phyloP scores from a whole-genome alignment of 2,888 invertebrate genomes.

The Euphydryas editha region DNA sequence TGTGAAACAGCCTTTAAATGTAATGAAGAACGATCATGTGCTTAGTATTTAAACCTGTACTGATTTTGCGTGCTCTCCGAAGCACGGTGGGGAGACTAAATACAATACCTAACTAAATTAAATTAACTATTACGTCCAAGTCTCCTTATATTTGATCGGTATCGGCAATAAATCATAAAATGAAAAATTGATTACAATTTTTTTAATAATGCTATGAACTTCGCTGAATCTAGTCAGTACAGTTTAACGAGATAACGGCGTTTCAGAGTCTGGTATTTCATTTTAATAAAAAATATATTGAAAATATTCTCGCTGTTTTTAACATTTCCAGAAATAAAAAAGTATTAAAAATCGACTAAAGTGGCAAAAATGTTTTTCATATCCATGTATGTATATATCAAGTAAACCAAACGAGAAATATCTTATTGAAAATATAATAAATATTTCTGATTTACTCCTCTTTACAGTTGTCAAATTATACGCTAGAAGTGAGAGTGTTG shows the following conservation, averaged over 20 bases:
- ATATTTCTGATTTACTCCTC: slow-evolving; percentile 23
- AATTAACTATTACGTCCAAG: background rate
- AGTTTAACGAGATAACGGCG: background rate
- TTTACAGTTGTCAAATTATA: slow-evolving; percentile 58
- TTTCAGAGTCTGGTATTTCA: slow-evolving; percentile 2
- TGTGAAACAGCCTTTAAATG: too few relatives aligned
- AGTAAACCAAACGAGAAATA: background rate
- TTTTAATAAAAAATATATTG: background rate
- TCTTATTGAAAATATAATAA: background rate
- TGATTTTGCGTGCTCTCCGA: too few relatives aligned
- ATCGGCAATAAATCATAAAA: background rate
- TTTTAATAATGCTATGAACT: slow-evolving; percentile 1
- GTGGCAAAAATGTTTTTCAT: too few relatives aligned
- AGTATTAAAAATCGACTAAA: background rate
- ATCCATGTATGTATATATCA: too few relatives aligned
- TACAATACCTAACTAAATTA: too few relatives aligned
- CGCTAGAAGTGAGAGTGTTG: slow-evolving; percentile 65
- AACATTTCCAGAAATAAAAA: too few relatives aligned
- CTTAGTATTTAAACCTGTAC: too few relatives aligned
- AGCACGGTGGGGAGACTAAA: too few relatives aligned
- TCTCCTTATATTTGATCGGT: background rate
- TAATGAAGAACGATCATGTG: too few relatives aligned
- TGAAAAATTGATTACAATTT: background rate
- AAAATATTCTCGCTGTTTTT: background rate
- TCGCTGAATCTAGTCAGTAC: background rate